Evolutionary conservation across 2,113 vertebrate genomes (phyloP).

Genomic region (Rhea americana): DNA sequence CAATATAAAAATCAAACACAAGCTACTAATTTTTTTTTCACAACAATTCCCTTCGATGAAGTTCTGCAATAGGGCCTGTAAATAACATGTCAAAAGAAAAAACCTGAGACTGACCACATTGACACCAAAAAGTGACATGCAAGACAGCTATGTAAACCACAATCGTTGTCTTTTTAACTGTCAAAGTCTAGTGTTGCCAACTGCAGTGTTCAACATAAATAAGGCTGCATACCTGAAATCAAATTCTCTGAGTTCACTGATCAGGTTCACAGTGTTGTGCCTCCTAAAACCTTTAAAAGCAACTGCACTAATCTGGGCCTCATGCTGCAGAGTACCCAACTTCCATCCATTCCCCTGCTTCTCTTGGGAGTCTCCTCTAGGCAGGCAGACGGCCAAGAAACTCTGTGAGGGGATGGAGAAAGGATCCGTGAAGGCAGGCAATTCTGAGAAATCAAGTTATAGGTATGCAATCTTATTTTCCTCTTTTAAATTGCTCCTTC

Average conservation of each 20-base stretch:
- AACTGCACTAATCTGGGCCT: slow-evolving; percentile 61
- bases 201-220: slow-evolving; percentile 58
- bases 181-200: slow-evolving; percentile 39
- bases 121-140: slow-evolving; percentile 55
- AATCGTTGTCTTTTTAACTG: slow-evolving; percentile 71
- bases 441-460: slow-evolving; percentile 65
- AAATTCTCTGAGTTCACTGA: slow-evolving; percentile 66
- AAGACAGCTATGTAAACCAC: slow-evolving; percentile 69
- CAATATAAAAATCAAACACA: slow-evolving; percentile 45
- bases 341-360: slow-evolving; percentile 69
- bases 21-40: neutral
- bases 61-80: slow-evolving; percentile 15
- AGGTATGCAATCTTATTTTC: slow-evolving; percentile 70
- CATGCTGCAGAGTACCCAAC: slow-evolving; percentile 59
- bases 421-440: slow-evolving; percentile 59
- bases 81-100: slow-evolving; percentile 29
- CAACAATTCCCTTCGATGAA: slow-evolving; percentile 47
- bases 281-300: slow-evolving; percentile 67
- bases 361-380: slow-evolving; percentile 68
- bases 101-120: slow-evolving; percentile 40
- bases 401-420: slow-evolving; percentile 67
- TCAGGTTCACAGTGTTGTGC: slow-evolving; percentile 57
- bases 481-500: slow-evolving; percentile 28
- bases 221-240: slow-evolving; percentile 65
- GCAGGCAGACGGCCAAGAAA: slow-evolving; percentile 69